Evolutionary conservation across 2,113 vertebrate species (phyloP), one percentile per base, ranked within the genome.

Genomic region (Brachyhypopomus occidentalis): DNA sequence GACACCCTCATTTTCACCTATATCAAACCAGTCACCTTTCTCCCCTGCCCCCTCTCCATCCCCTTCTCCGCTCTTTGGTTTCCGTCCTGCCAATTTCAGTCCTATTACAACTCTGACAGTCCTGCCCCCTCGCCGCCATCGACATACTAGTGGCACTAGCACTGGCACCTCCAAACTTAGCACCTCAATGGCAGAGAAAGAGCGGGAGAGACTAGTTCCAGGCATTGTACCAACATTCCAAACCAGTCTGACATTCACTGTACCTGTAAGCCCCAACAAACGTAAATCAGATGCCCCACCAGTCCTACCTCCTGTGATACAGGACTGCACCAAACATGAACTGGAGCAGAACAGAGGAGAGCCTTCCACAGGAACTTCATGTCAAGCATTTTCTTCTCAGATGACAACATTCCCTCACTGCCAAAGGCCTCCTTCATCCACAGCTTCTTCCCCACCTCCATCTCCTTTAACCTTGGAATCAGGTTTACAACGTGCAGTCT

Each of bases 21-120:
- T 96, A 45, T 97, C 96, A 2, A 97, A 95, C 71, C 95, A 96
- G 91, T 97, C 96, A 0, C 96, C 96, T 73, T 97, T 97, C 88
- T 97, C 96, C 1, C 96, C 96, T 0, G 93, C 95, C 27, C 96
- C 95, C 0, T 97, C 96, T 2, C 96, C 96, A 2, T 96, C 96
- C 0, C 96, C 95, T 11, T 97, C 96, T 0, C 96, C 96, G 0
- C 95, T 96, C 72, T 97, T 97, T 0, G 96, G 96, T 74, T 97
- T 97, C 88, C 93, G 95, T 30, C 96, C 96, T 0, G 95, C 96
- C 79, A 97, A 94, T 87, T 97, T 97, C 87, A 96, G 95, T 86
- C 96, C 96, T 41, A 95, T 97, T 79, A 96, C 93, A 0, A 95
- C 95, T 41, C 95, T 96, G 0, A 94, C 96, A 0, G 95, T 95